Evolutionary conservation across 2,113 vertebrate genomes (phyloP).

Genomic region (Anhinga rufa): DNA sequence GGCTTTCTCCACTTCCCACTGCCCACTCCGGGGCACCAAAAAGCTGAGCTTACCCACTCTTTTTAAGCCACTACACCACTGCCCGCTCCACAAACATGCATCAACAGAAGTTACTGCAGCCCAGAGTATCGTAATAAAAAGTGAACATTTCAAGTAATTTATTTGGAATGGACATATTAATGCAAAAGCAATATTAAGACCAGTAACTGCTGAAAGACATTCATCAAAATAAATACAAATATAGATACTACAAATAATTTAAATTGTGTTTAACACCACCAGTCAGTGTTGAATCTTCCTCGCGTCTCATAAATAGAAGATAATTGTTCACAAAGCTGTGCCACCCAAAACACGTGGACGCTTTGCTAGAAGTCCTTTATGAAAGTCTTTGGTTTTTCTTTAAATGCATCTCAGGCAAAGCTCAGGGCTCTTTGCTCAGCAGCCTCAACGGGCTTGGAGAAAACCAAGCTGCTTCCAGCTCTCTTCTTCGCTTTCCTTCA

Average conservation of each 20-base stretch:
- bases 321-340: conserved; percentile 2
- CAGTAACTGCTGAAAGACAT: conserved; percentile 65
- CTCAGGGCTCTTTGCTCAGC: conserved; percentile 54
- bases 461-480: conserved; percentile 49
- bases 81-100: background rate
- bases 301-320: conserved; percentile 60
- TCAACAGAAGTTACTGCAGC: background rate
- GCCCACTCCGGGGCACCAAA: background rate
- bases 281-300: conserved; percentile 56
- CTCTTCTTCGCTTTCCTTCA: conserved; percentile 59
- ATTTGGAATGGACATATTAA: conserved; percentile 71
- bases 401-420: conserved; percentile 54
- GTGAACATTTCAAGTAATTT: conserved; percentile 57
- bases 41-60: background rate
- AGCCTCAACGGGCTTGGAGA: conserved; percentile 22
- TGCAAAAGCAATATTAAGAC: conserved; percentile 74
- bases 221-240: conserved; percentile 94
- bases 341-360: background rate
- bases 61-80: background rate
- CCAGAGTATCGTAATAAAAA: conserved; percentile 57
- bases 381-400: conserved; percentile 68
- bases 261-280: conserved; percentile 66
- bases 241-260: conserved; percentile 86
- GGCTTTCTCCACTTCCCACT: background rate
- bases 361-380: conserved; percentile 33